These are phyloP conservation scores for Cebus imitator DNA, from an alignment of 2,113 vertebrate species.

Conservation along the genomic window DNA sequence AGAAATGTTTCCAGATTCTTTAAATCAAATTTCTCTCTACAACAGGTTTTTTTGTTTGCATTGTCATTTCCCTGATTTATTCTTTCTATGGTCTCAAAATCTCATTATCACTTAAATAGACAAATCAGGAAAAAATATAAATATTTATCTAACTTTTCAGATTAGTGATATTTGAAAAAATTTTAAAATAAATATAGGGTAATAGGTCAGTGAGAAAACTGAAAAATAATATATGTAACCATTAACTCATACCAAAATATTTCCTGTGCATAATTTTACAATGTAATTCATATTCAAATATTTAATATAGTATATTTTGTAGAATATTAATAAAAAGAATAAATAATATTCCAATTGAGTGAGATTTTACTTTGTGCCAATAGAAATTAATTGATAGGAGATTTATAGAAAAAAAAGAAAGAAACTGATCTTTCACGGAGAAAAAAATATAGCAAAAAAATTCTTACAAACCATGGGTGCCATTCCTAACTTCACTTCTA, in stretches of 20 bases:
- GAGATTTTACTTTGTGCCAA: background rate
- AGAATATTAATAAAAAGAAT: background rate
- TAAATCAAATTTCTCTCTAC: background rate
- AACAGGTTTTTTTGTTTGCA: background rate
- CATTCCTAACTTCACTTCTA: background rate
- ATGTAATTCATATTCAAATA: background rate
- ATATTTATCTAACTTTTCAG: background rate
- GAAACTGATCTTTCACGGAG: background rate
- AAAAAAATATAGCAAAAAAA: background rate
- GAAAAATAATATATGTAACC: background rate
- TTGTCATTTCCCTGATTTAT: background rate
- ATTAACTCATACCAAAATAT: background rate
- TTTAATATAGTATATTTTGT: background rate
- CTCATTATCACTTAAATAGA: background rate
- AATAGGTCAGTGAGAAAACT: background rate
- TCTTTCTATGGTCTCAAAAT: background rate
- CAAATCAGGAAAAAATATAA: background rate
- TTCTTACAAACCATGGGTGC: background rate
- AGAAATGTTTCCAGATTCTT: background rate
- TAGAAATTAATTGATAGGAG: slow-evolving; percentile 1
- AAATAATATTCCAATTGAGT: background rate
- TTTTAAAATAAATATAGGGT: background rate
- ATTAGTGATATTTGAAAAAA: background rate
- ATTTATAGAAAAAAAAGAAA: background rate
- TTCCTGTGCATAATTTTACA: background rate